phyloP scores from a whole-genome alignment of 2,797 vertebrate species.

The Takifugu ocellatus region DNA sequence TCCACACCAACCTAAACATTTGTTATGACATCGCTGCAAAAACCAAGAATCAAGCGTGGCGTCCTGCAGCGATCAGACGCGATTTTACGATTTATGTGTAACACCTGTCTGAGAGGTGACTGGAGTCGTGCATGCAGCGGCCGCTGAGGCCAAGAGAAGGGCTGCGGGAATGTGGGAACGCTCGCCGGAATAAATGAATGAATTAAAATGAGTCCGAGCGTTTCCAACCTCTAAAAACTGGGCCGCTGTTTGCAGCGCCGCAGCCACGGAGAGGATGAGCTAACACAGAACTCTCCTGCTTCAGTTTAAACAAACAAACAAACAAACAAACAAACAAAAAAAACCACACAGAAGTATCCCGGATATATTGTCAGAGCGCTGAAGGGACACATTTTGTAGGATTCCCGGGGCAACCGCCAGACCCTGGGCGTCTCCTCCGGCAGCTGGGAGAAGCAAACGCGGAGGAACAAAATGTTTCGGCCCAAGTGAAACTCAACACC shows the following conservation, averaged over 20 bases:
- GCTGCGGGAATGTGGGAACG: conserved; percentile 21
- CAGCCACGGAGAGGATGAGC: not conserved
- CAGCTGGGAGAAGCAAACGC: not conserved
- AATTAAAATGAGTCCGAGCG: conserved; percentile 40
- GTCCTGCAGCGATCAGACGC: no score
- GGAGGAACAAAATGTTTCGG: conserved; percentile 57
- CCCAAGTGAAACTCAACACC: conserved; percentile 69
- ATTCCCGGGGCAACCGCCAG: no score
- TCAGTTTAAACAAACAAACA: no score
- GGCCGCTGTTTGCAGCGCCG: conserved; percentile 19
- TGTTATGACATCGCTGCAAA: no score
- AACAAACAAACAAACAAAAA: no score
- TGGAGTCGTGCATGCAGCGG: conserved; percentile 7
- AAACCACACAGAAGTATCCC: no score
- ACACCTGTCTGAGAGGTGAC: not conserved
- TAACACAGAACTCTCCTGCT: not conserved
- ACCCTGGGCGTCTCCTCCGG: no score
- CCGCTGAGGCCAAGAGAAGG: conserved; percentile 5
- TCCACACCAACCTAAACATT: no score
- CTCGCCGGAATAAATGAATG: conserved; percentile 42
- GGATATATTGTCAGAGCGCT: no score
- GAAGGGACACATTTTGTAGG: no score
- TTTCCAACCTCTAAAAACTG: conserved; percentile 27
- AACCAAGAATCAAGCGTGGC: no score
- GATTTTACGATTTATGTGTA: conserved; percentile 5